Evolutionary conservation across 2,797 vertebrate genomes (phyloP).

Genomic region (Lindbergichthys nudifrons): DNA sequence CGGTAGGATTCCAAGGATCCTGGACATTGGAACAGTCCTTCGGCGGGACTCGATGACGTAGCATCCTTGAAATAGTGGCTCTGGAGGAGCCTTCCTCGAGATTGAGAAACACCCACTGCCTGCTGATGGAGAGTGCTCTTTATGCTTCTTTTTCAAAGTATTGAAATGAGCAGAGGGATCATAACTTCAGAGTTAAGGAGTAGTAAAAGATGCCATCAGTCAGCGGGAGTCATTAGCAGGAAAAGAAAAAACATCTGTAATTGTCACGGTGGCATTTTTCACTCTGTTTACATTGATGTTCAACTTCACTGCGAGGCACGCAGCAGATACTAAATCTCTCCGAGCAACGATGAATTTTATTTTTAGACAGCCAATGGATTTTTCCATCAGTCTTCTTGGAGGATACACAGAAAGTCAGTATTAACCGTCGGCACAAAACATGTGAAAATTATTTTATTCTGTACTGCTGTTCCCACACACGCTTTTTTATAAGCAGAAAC

Average conservation of each 20-base stretch:
- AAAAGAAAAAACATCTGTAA: constrained; percentile 75
- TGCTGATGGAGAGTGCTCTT: background rate
- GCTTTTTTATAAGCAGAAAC: constrained; percentile 41
- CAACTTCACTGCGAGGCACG: constrained; percentile 90
- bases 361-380: constrained; percentile 96
- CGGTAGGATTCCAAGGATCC: too few relatives aligned
- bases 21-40: too few relatives aligned
- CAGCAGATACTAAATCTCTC: constrained; percentile 95
- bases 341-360: constrained; percentile 96
- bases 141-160: constrained; percentile 24
- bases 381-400: constrained; percentile 95
- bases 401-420: constrained; percentile 69
- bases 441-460: constrained; percentile 53
- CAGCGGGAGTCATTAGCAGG: constrained; percentile 62
- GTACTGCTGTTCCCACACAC: constrained; percentile 24
- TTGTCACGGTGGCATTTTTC: constrained; percentile 91
- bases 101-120: background rate
- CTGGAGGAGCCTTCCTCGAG: too few relatives aligned
- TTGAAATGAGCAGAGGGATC: constrained; percentile 4
- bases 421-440: constrained; percentile 59
- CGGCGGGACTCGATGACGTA: too few relatives aligned
- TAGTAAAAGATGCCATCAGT: constrained; percentile 87
- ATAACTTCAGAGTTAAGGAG: constrained; percentile 84
- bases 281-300: constrained; percentile 95
- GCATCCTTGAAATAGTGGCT: too few relatives aligned